These are phyloP conservation scores for Fissipunctia ypsillon DNA, from an alignment of 2,888 invertebrate genomes.

Conservation along the genomic window DNA sequence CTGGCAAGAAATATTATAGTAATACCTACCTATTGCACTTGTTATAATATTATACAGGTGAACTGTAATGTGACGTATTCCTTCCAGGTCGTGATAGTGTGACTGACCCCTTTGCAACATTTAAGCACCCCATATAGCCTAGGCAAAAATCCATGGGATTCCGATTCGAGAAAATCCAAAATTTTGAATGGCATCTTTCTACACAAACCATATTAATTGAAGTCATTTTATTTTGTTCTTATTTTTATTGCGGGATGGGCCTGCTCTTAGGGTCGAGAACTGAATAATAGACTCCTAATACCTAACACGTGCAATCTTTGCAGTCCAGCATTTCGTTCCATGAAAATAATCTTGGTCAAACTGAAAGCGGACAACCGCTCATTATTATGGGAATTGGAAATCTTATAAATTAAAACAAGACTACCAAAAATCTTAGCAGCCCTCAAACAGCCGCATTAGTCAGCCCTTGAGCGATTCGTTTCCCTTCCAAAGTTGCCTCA, in stretches of 20 bases:
- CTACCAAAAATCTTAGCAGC: conserved; percentile 6
- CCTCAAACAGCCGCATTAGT: conserved; percentile 38
- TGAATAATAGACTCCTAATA: background rate
- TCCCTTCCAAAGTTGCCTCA: conserved; percentile 30
- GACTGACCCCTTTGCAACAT: too few species aligned
- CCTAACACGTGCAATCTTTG: background rate
- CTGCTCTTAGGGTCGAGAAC: background rate
- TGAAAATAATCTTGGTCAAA: background rate
- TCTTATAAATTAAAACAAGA: conserved; percentile 7
- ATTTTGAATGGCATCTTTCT: too few species aligned
- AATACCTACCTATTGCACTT: background rate
- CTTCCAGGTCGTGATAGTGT: too few species aligned
- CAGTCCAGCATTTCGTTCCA: background rate
- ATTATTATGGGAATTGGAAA: background rate
- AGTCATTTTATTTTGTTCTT: background rate
- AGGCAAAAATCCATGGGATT: too few species aligned
- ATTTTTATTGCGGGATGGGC: background rate
- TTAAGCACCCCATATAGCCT: too few species aligned
- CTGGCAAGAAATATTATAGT: background rate
- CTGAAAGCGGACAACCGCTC: background rate
- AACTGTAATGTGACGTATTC: too few species aligned
- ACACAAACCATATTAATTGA: too few species aligned
- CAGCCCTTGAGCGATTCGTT: conserved; percentile 24
- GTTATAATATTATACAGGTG: background rate
- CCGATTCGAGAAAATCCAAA: too few species aligned